Evolutionary conservation across 2,888 invertebrate genomes (phyloP), one percentile per base, ranked within the genome.

Genomic region (Listrodromus nycthemerus): DNA sequence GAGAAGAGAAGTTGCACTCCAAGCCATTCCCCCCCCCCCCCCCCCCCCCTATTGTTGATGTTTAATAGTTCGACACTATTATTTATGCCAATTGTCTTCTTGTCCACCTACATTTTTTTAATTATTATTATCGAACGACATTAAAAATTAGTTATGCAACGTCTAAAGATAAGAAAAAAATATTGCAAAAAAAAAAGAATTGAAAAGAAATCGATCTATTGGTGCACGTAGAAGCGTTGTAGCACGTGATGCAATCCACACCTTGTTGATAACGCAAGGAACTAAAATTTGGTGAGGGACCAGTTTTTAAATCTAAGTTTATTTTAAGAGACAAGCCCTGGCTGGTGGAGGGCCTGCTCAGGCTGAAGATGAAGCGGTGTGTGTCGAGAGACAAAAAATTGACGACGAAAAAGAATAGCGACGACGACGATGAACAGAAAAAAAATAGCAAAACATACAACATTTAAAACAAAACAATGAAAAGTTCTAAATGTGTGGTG

Each of bases 231-330:
- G 65, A 80, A 58, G 63, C 77, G 77, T 80, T 80, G 83, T 63
- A 61, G 71, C 74, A 77, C 76, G 83, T 78, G 77, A 84, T 83
- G 55, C 45, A 73, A 80, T 19, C 13, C 52, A 78, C 61, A 41
- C n/a, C 52, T 67, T 67, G 45, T 74, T 37, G 67, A 33, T 74
- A 74, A 58, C 71, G 80, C 70, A 48, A 61, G 61, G 6, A 61
- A 30, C 30, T 30, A 27, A 30, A 61, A 84, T 89, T 88, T 75
- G 88, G 87, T 85, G 87, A 86, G 89, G 88, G 89, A 88, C 88
- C 89, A 87, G 81, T 86, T 76, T 83, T 81, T 83, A 82, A 86
- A 84, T 87, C 85, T 87, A 90, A 88, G 86, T 89, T 87, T 88
- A 88, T 87, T 86, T 85, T 86, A 86, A 86, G 85, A 77, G 63